Conservation (phyloP, 2,888 invertebrate species). For the Heliothis peltigera region DNA sequence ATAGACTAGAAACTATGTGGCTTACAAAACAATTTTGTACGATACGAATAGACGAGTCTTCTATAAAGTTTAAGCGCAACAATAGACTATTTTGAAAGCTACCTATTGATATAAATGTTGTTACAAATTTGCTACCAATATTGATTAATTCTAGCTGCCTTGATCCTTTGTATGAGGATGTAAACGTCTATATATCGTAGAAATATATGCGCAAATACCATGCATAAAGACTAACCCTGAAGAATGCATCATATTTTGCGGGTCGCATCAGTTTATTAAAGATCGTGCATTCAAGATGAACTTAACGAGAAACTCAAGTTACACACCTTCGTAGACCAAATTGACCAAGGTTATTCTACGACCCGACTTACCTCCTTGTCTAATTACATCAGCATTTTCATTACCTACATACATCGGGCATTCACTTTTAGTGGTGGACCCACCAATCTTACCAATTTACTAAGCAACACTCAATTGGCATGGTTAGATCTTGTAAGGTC, state of each 20-base stretch:
- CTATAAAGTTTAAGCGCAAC: background rate
- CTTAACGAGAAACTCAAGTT: constrained; percentile 12
- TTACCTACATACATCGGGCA: background rate
- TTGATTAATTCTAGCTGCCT: constrained; percentile 2
- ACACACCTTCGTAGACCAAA: constrained; percentile 18
- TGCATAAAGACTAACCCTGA: constrained; percentile 43
- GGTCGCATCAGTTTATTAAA: constrained; percentile 36
- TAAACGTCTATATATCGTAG: constrained; percentile 25
- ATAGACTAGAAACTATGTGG: background rate
- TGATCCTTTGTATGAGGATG: constrained; percentile 31
- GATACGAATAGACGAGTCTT: background rate
- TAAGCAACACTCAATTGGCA: no score
- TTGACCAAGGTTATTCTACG: constrained; percentile 4
- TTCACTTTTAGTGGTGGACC: no score
- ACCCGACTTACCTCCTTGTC: background rate
- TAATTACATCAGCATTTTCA: constrained; percentile 7
- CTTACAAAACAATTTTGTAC: background rate
- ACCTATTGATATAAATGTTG: background rate
- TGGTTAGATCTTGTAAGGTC: no score
- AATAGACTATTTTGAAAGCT: background rate
- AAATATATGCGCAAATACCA: constrained; percentile 43
- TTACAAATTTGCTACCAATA: constrained; percentile 9
- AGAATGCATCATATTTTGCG: constrained; percentile 47
- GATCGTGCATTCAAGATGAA: constrained; percentile 16
- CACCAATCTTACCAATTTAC: background rate